Percentiles rank a stretch among this genome's conserved stretches.
phyloP scores from a whole-genome alignment of 2,888 invertebrate genomes.

The Lysandra bellargus region DNA sequence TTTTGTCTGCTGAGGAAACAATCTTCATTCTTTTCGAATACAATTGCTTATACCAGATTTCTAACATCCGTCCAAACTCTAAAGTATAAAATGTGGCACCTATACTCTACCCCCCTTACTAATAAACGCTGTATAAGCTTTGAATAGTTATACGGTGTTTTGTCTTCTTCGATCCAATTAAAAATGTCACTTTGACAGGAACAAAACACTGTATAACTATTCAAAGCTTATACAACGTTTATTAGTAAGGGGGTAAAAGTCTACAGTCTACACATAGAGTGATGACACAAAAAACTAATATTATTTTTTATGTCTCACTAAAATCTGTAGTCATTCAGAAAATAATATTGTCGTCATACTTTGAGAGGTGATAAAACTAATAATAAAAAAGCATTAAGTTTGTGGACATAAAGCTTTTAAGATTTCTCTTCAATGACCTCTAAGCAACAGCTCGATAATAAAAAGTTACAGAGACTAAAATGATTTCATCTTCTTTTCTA shows the following conservation, averaged over 20 bases:
- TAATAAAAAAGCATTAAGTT: slow-evolving; percentile 3
- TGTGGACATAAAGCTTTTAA: slow-evolving; percentile 3
- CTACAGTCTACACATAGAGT: neutral
- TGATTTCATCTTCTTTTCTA: neutral
- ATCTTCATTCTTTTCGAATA: neutral
- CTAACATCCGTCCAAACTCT: neutral
- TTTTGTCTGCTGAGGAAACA: neutral
- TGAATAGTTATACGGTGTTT: too few relatives aligned
- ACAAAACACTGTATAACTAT: too few relatives aligned
- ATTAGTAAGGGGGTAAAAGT: too few relatives aligned
- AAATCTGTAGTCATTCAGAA: slow-evolving; percentile 6
- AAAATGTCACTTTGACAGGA: too few relatives aligned
- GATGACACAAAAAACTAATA: neutral
- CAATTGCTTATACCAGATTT: neutral
- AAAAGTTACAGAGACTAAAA: neutral
- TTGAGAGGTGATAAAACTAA: neutral
- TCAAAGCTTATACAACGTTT: too few relatives aligned
- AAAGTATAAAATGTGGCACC: neutral
- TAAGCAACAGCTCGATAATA: neutral
- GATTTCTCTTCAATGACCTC: neutral
- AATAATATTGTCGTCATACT: neutral
- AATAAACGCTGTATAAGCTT: too few relatives aligned
- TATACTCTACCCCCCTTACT: neutral
- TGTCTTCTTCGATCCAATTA: too few relatives aligned
- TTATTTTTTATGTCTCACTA: neutral